These are phyloP conservation scores for Spermophilus dauricus DNA, from an alignment of 2,113 vertebrate species.

Conservation along the genomic window DNA sequence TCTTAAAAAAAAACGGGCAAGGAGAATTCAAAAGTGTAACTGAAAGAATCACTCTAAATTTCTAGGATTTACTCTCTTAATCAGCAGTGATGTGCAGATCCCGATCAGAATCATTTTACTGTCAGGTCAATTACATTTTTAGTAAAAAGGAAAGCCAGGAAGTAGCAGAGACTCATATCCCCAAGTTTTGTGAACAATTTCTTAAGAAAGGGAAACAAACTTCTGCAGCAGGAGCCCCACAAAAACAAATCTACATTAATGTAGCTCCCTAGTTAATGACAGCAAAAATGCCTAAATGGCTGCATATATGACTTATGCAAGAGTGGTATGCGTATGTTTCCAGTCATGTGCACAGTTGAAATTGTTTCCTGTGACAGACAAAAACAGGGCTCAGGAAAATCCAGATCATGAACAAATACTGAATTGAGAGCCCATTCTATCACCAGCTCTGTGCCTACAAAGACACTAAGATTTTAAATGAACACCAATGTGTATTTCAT, in stretches of 20 bases:
- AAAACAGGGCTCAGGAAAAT: conserved; percentile 49
- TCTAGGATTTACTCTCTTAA: neutral
- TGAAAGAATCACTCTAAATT: neutral
- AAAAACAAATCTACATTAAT: conserved; percentile 43
- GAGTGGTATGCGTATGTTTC: neutral
- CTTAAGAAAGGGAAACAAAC: conserved; percentile 48
- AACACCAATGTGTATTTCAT: conserved; percentile 30
- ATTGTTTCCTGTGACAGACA: conserved; percentile 14
- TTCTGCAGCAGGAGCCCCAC: conserved; percentile 18
- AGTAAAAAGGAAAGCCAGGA: conserved; percentile 35
- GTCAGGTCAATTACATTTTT: neutral
- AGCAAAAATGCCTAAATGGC: conserved; percentile 1
- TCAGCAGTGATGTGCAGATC: neutral
- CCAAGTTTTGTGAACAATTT: conserved; percentile 44
- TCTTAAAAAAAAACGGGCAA: neutral
- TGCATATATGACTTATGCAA: neutral
- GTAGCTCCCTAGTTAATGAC: neutral
- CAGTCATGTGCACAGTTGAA: neutral
- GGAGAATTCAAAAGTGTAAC: conserved; percentile 50
- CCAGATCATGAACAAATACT: neutral
- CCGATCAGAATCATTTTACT: conserved; percentile 6
- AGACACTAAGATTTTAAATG: conserved; percentile 41
- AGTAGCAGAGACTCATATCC: conserved; percentile 8
- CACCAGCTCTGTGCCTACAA: conserved; percentile 23
- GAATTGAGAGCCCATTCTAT: conserved; percentile 38